These are phyloP conservation scores for Callosobruchus maculatus DNA, from an alignment of 2,888 invertebrate species.

Conservation along the genomic window DNA sequence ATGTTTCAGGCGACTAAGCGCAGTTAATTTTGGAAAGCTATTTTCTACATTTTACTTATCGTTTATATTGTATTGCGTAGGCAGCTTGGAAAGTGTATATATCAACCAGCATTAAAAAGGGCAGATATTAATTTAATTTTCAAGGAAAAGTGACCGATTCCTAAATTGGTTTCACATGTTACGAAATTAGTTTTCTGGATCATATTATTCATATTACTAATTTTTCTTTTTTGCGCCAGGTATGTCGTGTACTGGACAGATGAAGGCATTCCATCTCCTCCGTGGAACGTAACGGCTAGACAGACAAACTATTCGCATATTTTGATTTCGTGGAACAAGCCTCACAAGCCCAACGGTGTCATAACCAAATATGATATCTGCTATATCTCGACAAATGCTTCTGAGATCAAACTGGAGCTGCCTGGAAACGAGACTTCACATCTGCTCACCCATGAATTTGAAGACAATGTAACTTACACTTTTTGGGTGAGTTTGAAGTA, in stretches of 20 bases:
- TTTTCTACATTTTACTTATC: no score
- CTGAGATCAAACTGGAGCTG: slow-evolving; percentile 52
- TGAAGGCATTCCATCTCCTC: slow-evolving; percentile 67
- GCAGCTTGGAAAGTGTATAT: no score
- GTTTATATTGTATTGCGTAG: no score
- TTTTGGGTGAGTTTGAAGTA: slow-evolving; percentile 63
- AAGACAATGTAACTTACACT: slow-evolving; percentile 60
- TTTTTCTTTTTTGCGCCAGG: no score
- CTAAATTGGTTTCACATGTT: no score
- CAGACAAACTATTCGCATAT: slow-evolving; percentile 66
- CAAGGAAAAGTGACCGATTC: no score
- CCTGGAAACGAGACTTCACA: slow-evolving; percentile 51
- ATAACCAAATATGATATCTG: slow-evolving; percentile 62
- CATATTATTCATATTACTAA: no score
- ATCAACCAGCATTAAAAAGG: no score
- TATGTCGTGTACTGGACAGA: slow-evolving; percentile 62
- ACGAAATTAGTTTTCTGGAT: no score
- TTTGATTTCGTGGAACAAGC: slow-evolving; percentile 66
- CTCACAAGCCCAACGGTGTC: slow-evolving; percentile 60
- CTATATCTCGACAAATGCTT: slow-evolving; percentile 59
- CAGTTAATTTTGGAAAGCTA: no score
- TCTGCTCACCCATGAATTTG: slow-evolving; percentile 55
- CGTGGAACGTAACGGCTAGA: slow-evolving; percentile 60
- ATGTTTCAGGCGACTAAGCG: no score
- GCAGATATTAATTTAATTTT: no score